Evolutionary conservation across 2,797 vertebrate species (phyloP).

Genomic region (Leucoraja ocellata): DNA sequence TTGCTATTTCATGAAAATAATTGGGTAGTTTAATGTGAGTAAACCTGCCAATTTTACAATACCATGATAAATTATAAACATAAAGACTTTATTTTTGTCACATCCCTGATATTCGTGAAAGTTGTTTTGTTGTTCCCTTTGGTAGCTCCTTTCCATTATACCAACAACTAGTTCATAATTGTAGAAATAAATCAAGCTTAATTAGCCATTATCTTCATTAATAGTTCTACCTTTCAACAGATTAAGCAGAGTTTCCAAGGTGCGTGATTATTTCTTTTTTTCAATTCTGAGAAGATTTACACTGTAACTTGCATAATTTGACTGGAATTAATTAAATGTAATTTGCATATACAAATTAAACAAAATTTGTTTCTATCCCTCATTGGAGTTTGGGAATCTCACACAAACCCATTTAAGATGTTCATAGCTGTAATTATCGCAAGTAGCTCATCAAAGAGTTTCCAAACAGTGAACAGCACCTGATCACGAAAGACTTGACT

Average conservation of each 20-base stretch:
- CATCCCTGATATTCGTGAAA: neutral
- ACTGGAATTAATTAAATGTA: slow-evolving; percentile 22
- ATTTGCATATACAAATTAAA: slow-evolving; percentile 29
- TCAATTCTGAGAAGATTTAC: neutral
- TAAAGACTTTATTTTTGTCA: neutral
- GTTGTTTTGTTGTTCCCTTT: neutral
- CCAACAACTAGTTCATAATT: slow-evolving; percentile 14
- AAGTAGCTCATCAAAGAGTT: neutral
- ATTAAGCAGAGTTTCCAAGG: slow-evolving; percentile 24
- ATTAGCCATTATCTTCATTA: slow-evolving; percentile 32
- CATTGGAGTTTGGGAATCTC: neutral
- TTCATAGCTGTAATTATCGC: neutral
- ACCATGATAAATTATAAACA: neutral
- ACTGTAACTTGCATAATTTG: slow-evolving; percentile 13
- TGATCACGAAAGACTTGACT: neutral
- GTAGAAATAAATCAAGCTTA: slow-evolving; percentile 18
- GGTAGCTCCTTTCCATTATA: neutral
- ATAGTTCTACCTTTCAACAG: slow-evolving; percentile 19
- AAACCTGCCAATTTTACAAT: neutral
- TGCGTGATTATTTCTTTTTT: slow-evolving; percentile 1
- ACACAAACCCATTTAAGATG: slow-evolving; percentile 30
- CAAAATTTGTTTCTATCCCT: slow-evolving; percentile 26
- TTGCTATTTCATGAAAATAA: neutral
- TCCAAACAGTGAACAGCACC: neutral
- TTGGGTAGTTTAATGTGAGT: neutral